phyloP scores from a whole-genome alignment of 2,888 invertebrate species.

The Pyrochroa serraticornis region DNA sequence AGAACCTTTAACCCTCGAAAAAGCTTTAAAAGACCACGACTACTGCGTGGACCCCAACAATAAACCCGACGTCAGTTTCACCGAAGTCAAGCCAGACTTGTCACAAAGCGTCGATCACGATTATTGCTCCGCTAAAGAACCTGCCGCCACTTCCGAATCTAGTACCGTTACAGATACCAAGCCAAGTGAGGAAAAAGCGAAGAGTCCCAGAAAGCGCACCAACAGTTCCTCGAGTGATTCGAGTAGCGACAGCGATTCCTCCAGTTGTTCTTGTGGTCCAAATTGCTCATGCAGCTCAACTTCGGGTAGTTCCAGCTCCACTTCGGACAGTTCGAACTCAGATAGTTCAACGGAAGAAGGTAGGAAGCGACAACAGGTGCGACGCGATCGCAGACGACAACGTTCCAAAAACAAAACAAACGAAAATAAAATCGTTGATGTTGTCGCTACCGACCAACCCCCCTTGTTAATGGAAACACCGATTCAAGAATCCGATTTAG shows the following conservation, averaged over 20 bases:
- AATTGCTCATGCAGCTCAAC: constrained; percentile 83
- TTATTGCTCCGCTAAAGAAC: constrained; percentile 49
- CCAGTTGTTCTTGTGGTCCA: constrained; percentile 80
- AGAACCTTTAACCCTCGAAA: constrained; percentile 35
- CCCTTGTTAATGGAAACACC: constrained; percentile 60
- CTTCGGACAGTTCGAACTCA: constrained; percentile 62
- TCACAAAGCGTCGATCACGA: constrained; percentile 57
- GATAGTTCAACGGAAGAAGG: constrained; percentile 68
- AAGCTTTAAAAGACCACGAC: constrained; percentile 71
- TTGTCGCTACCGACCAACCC: constrained; percentile 59
- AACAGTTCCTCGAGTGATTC: constrained; percentile 75
- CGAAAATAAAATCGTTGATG: constrained; percentile 59
- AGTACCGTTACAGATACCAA: constrained; percentile 26
- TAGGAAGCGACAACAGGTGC: constrained; percentile 55
- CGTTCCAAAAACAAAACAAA: constrained; percentile 49
- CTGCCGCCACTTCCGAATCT: constrained; percentile 10
- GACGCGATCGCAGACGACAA: constrained; percentile 52
- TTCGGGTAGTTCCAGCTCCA: constrained; percentile 63
- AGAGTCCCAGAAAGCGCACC: constrained; percentile 44
- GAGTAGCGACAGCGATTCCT: constrained; percentile 76
- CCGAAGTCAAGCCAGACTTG: constrained; percentile 54
- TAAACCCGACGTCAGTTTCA: constrained; percentile 39
- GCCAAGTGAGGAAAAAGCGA: constrained; percentile 44
- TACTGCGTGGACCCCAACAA: constrained; percentile 65
- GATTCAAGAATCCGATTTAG: constrained; percentile 81